Evolutionary conservation across 2,888 invertebrate genomes (phyloP).

Genomic region (Lathronympha strigana): DNA sequence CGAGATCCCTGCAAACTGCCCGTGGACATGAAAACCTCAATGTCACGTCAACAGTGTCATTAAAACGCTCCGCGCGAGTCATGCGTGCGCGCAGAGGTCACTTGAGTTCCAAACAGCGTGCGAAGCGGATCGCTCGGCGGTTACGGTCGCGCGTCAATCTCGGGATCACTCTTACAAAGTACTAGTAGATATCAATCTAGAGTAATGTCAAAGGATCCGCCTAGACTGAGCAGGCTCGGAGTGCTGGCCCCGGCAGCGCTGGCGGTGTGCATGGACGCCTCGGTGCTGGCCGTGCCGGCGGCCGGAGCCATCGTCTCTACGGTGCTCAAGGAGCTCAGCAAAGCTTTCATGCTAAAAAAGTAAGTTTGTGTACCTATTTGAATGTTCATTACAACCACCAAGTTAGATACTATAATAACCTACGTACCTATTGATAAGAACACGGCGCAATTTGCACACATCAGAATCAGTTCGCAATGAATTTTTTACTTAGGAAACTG

Average conservation of each 20-base stretch:
- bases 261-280: constrained; percentile 78
- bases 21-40: constrained; percentile 17
- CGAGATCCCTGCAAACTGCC: neutral
- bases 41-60: constrained; percentile 24
- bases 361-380: constrained; percentile 54
- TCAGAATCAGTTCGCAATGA: no score
- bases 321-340: constrained; percentile 77
- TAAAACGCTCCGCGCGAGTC: constrained; percentile 29
- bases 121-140: constrained; percentile 79
- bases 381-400: no score
- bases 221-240: constrained; percentile 70
- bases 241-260: constrained; percentile 77
- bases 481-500: no score
- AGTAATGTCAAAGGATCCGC: constrained; percentile 69
- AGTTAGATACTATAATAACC: no score
- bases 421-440: no score
- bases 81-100: constrained; percentile 53
- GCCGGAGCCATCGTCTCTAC: constrained; percentile 79
- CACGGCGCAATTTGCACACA: no score
- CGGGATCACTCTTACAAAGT: constrained; percentile 17
- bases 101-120: constrained; percentile 66
- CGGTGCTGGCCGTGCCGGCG: constrained; percentile 76
- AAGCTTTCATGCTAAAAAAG: constrained; percentile 80
- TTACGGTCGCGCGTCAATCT: constrained; percentile 68
- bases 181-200: constrained; percentile 38